Evolutionary conservation across 2,797 vertebrate species (phyloP).

Genomic region (Brachymystax lenok): DNA sequence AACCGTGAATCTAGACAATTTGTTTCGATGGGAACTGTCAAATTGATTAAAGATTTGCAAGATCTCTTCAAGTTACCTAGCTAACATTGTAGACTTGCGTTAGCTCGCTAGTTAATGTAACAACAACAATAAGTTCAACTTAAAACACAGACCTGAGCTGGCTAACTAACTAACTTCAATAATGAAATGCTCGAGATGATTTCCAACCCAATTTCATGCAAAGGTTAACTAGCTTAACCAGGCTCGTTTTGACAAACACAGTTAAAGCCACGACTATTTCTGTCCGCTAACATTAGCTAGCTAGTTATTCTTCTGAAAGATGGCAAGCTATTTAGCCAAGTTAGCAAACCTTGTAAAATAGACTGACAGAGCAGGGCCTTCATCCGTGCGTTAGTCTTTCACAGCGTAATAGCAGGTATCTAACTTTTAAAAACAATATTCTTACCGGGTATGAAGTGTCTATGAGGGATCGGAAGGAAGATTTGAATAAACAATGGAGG

Average conservation of each 20-base stretch:
- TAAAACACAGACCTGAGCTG: neutral
- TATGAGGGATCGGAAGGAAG: conserved; percentile 38
- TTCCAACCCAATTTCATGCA: neutral
- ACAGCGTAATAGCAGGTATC: conserved; percentile 5
- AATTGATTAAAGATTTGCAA: neutral
- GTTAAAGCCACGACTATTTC: neutral
- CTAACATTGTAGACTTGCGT: neutral
- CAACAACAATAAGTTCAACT: neutral
- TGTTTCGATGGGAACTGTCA: neutral
- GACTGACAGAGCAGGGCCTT: conserved; percentile 61
- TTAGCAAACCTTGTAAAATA: neutral
- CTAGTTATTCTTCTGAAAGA: too few species aligned
- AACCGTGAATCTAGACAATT: neutral
- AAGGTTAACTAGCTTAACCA: neutral
- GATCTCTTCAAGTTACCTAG: neutral
- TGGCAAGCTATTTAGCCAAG: too few species aligned
- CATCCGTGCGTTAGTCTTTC: neutral
- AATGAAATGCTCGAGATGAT: neutral
- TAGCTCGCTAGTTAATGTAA: neutral
- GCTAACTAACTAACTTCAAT: neutral
- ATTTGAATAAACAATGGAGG: conserved; percentile 41
- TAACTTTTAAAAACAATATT: conserved; percentile 4
- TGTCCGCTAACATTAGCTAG: neutral
- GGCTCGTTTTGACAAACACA: neutral
- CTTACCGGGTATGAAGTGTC: conserved; percentile 69